Evolutionary conservation across 2,888 invertebrate genomes (phyloP).

Genomic region (Drosophila greeni): DNA sequence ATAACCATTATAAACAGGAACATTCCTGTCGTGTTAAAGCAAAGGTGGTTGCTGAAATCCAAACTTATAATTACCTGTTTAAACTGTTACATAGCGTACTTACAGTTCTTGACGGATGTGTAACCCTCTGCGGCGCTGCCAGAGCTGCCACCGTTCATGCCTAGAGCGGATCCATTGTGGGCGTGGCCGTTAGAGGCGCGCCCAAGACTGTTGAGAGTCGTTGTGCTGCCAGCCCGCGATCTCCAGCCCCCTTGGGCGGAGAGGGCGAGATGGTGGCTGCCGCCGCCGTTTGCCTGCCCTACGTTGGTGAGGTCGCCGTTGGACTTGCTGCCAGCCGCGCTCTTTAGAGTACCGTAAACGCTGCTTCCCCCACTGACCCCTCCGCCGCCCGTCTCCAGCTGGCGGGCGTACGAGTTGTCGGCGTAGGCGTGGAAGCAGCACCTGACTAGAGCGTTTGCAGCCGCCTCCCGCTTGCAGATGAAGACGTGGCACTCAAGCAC

Average conservation of each 20-base stretch:
- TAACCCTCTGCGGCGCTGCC: conserved; percentile 78
- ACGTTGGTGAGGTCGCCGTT: conserved; percentile 76
- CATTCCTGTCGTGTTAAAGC: not conserved
- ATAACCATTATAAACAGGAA: not conserved
- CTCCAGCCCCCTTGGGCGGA: conserved; percentile 80
- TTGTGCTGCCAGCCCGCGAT: conserved; percentile 82
- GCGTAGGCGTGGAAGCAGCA: conserved; percentile 99
- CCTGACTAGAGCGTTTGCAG: conserved; percentile 97
- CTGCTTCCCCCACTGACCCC: conserved; percentile 79
- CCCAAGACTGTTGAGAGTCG: conserved; percentile 82
- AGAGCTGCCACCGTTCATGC: conserved; percentile 71
- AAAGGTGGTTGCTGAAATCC: not conserved
- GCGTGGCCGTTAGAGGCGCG: conserved; percentile 78
- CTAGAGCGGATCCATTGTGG: conserved; percentile 64
- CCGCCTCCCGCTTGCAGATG: conserved; percentile 96
- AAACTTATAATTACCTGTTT: not conserved
- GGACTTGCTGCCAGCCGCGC: conserved; percentile 77
- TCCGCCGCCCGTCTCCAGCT: conserved; percentile 83
- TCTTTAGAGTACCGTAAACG: conserved; percentile 80
- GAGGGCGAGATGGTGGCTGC: conserved; percentile 62
- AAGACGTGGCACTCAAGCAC: conserved; percentile 99
- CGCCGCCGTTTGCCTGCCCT: conserved; percentile 69
- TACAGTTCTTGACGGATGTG: conserved; percentile 79
- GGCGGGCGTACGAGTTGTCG: conserved; percentile 94
- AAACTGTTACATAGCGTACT: conserved; percentile 73